A percentile compares a stretch with the other conserved stretches of the same genome.
Evolutionary conservation across 2,113 vertebrate species (phyloP).

Genomic region (Ellobius talpinus): DNA sequence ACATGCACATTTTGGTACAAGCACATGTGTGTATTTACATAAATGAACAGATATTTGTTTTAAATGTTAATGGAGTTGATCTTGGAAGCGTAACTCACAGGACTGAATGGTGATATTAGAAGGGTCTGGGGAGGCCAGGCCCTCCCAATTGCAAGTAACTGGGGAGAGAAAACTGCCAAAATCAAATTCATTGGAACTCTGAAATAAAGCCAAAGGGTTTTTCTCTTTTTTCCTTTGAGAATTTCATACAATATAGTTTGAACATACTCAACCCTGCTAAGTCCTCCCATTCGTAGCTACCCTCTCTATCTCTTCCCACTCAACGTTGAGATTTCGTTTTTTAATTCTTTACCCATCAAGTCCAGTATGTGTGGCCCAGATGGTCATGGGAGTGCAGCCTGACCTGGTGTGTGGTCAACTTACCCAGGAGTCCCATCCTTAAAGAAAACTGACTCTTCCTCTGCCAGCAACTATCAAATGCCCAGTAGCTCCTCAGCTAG

Average conservation of each 20-base stretch:
- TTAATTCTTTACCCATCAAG: background rate
- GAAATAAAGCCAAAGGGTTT: constrained; percentile 11
- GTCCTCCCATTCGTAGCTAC: background rate
- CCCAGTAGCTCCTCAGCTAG: background rate
- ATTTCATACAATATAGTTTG: background rate
- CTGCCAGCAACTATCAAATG: background rate
- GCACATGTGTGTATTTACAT: background rate
- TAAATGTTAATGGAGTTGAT: constrained; percentile 49
- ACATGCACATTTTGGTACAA: background rate
- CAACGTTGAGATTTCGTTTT: background rate
- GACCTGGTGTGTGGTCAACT: background rate
- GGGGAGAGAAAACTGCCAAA: background rate
- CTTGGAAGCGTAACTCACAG: constrained; percentile 5
- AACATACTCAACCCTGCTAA: background rate
- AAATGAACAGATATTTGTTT: background rate
- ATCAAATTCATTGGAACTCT: constrained; percentile 35
- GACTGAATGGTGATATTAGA: background rate
- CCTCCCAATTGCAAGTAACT: background rate
- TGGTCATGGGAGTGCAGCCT: background rate
- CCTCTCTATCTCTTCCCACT: background rate
- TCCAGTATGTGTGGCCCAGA: background rate
- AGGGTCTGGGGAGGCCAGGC: background rate
- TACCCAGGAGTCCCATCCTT: background rate
- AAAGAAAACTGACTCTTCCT: background rate
- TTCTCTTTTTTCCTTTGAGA: background rate